Conservation (phyloP, 2,888 invertebrate genomes). For the Dynastes hyllus region DNA sequence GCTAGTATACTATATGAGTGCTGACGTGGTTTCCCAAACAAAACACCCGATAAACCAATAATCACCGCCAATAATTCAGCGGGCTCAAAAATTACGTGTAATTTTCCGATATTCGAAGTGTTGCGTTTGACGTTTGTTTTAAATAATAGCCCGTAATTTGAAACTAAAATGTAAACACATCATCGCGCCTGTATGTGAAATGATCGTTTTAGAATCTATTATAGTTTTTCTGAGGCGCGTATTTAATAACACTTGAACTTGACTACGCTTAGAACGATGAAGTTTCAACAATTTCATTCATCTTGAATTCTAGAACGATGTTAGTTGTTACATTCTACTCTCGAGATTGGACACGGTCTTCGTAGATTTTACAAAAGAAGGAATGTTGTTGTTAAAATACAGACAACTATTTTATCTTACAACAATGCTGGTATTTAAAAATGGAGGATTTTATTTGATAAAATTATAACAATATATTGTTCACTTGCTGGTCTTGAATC, state of each 20-base stretch:
- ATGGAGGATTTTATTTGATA: conserved; percentile 4
- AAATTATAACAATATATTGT: not conserved
- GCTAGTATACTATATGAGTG: not conserved
- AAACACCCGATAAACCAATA: conserved; percentile 42
- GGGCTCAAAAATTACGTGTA: conserved; percentile 51
- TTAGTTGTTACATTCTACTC: not conserved
- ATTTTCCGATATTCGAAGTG: conserved; percentile 55
- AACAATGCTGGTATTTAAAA: not conserved
- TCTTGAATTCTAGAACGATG: not conserved
- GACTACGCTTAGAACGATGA: not conserved
- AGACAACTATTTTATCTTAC: conserved; percentile 1
- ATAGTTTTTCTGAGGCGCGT: conserved; percentile 14
- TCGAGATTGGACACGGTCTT: conserved; percentile 3
- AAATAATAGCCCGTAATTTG: conserved; percentile 58
- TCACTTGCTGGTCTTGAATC: too few relatives aligned
- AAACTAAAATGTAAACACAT: conserved; percentile 56
- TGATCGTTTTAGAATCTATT: conserved; percentile 4
- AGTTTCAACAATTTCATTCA: conserved; percentile 31
- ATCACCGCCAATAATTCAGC: conserved; percentile 48
- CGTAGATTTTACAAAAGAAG: not conserved
- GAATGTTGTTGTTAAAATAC: not conserved
- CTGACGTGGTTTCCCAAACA: conserved; percentile 21
- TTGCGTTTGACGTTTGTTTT: conserved; percentile 55
- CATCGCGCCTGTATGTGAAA: conserved; percentile 18
- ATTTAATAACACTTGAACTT: conserved; percentile 16